Base-by-base conservation (phyloP, 1,140 invertebrate species). In the Apocrypta bakeri region DNA sequence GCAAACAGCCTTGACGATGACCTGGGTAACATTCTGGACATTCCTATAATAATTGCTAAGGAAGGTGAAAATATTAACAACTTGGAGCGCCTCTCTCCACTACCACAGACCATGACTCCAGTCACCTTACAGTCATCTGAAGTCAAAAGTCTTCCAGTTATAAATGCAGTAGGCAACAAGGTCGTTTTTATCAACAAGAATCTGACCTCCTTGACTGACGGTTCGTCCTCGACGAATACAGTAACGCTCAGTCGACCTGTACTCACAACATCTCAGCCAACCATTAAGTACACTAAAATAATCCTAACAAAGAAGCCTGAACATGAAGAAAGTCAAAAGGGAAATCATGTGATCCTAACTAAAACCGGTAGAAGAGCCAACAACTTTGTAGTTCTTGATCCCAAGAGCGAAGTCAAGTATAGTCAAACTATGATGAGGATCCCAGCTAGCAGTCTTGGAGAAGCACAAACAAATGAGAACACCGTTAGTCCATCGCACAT, bases 11-110 rank as follows among this genome's bases (percentile, higher is more conserved):
- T 86, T 56, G 94, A 94, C 84, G 90, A 94, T 12, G 93, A 93
- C 27, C 87, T 93, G 4, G 91, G 94, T 48, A 94, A 94, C 85
- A 95, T 95, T 61, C 90, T 94, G 72, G 94, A 95, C 84, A 93
- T 95, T 85, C 94, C 94, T 7, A 95, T 95, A 84, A 94, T 95
- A 31, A 95, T 95, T 89, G 94, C 94, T 2, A 94, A 95, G 83
- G 94, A 94, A 83, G 94, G 94, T 72, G 92, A 93, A 42, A 92
- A 90, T 83, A 83, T 93, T n/a, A 87, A 89, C 25, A 87, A 89
- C 24, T 90, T 91, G 76, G 89, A 89, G 37, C 89, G 86, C 63
- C 69, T 85, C 24, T 81, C 87, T 25, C 75, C 79, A 14, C 24
- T 85, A 14, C 84, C 84, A n/a, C 87, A 88, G n/a, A 9, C 21